Evolutionary conservation across 23 tunicate species (phyloP), one percentile per base, ranked within the genome.

Genomic region (Clavelina lepadiformis): DNA sequence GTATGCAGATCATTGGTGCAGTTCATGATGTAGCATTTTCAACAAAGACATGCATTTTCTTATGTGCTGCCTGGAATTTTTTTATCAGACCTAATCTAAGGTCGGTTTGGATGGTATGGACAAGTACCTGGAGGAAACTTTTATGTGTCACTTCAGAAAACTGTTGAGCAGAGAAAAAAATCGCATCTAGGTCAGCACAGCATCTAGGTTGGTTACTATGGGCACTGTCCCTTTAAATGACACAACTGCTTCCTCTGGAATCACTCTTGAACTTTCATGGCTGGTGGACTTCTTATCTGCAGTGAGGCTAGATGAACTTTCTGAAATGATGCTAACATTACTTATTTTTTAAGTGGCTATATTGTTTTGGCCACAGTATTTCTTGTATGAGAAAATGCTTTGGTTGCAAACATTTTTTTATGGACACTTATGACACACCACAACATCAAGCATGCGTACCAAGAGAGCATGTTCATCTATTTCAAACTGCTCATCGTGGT

Each of bases 31-130:
- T 63, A 8, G 68, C 50, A 34, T 31, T 15, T 63, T 28, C 23
- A 15, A 3, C 29, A 50, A 63, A 35, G 38, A 35, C 27, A 63
- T 8, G 21, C 21, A 35, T 11, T 34, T 21, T 13, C n/a, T 7
- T 63, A 63, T 51, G 7, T 63, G 5, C 38, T 63, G 49, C 3
- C 50, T 27, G 68, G 68, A 63, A 63, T 36, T 8, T 36, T 63
- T 35, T 23, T 27, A 7, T 63, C 50, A 7, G 68, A 63, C 38
- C 68, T 31, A 22, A 63, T 36, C 25, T 50, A 63, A 63, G 68
- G 68, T 7, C 68, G 50, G 11, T 63, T 63, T 35, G 68, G 68
- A 15, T 63, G 68, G 68, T 63, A 63, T 21, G 15, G 68, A 22
- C 50, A 63, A 36, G 68, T 27, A 63, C 7, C 37, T 63, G 49